A percentile compares a stretch with the other conserved stretches of the same genome.
phyloP scores from a whole-genome alignment of 2,113 vertebrate species.

The Craseonycteris thonglongyai region DNA sequence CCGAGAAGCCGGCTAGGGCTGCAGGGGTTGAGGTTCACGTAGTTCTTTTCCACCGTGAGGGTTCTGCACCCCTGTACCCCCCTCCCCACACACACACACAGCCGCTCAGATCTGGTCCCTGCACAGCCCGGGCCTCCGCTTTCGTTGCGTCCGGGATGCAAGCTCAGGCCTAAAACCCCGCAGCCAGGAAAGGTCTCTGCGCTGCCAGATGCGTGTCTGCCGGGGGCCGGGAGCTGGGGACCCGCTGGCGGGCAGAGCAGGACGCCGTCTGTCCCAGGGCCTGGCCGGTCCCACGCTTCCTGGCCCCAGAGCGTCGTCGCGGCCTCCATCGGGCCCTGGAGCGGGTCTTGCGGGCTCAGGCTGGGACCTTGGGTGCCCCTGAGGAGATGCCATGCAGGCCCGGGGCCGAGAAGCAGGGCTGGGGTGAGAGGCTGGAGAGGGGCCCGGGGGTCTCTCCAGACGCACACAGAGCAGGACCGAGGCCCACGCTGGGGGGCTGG shows the following conservation, averaged over 20 bases:
- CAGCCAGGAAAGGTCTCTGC: neutral
- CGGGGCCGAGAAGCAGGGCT: neutral
- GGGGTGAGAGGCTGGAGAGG: no score
- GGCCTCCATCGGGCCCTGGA: neutral
- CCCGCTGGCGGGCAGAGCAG: neutral
- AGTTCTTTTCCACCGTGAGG: rapidly evolving
- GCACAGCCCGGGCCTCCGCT: neutral
- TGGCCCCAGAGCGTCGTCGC: rapidly evolving
- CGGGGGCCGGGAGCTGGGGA: neutral
- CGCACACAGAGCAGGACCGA: neutral
- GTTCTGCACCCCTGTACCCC: rapidly evolving
- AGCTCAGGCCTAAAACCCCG: neutral
- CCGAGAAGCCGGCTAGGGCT: neutral
- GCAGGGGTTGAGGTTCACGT: rapidly evolving
- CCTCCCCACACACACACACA: neutral
- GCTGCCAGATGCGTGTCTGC: rapidly evolving
- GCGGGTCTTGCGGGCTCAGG: no score
- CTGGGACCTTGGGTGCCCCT: no score
- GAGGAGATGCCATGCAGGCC: rapidly evolving
- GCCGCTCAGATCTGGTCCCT: rapidly evolving
- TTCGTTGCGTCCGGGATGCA: neutral
- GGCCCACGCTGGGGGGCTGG: neutral
- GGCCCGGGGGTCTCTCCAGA: neutral
- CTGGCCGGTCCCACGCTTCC: neutral
- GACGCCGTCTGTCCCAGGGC: rapidly evolving